These are phyloP conservation scores for Meandrusa payeni DNA, from an alignment of 2,888 invertebrate species.

Conservation along the genomic window DNA sequence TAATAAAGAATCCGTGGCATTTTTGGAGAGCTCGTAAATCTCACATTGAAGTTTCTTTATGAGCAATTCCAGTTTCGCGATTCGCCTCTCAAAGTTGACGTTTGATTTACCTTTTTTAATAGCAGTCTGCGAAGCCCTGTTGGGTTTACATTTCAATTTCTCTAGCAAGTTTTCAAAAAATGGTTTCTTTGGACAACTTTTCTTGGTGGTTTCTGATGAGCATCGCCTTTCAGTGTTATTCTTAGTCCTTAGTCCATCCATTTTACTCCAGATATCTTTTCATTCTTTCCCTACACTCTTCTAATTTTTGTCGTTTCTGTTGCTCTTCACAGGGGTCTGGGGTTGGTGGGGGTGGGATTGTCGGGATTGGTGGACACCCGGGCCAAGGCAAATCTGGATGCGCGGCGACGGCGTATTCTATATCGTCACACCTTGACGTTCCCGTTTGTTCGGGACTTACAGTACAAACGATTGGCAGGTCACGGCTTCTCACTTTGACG, in stretches of 20 bases:
- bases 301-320: slow-evolving; percentile 32
- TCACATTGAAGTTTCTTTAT: slow-evolving; percentile 51
- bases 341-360: slow-evolving; percentile 41
- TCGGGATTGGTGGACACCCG: slow-evolving; percentile 41
- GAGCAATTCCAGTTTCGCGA: slow-evolving; percentile 46
- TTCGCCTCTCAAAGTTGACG: slow-evolving; percentile 43
- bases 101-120: slow-evolving; percentile 5
- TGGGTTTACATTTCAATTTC: slow-evolving; percentile 31
- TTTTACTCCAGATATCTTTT: slow-evolving; percentile 48
- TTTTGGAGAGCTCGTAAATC: slow-evolving; percentile 42
- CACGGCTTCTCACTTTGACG: slow-evolving; percentile 25
- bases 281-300: slow-evolving; percentile 46
- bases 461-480: slow-evolving; percentile 37
- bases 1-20: slow-evolving; percentile 22
- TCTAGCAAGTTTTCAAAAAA: slow-evolving; percentile 24
- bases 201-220: no score
- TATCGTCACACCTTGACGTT: slow-evolving; percentile 44
- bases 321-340: slow-evolving; percentile 48
- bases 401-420: slow-evolving; percentile 33
- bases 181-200: slow-evolving; percentile 14
- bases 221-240: no score
- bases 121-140: slow-evolving; percentile 26
- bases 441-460: slow-evolving; percentile 42
- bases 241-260: no score
- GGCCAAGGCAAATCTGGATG: slow-evolving; percentile 42